Conservation (phyloP, 2,888 invertebrate genomes). For the Noctua janthina region DNA sequence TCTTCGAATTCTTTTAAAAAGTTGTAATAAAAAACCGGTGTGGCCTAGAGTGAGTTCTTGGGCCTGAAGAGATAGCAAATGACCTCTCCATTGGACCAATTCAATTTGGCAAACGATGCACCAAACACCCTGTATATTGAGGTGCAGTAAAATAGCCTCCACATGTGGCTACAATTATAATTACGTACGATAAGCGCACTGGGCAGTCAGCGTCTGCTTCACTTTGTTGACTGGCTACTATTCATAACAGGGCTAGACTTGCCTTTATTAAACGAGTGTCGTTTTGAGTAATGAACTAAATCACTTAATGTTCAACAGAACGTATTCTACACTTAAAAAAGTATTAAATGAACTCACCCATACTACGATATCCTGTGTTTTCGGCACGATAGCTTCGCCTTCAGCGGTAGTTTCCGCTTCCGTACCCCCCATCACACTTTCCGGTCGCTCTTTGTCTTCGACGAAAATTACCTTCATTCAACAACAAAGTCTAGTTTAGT, state of each 20-base stretch:
- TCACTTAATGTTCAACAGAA: not conserved
- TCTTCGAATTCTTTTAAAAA: no score
- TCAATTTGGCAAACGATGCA: no score
- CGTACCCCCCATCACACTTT: conserved; percentile 82
- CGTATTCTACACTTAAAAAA: not conserved
- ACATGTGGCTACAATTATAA: not conserved
- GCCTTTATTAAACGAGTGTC: not conserved
- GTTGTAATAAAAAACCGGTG: no score
- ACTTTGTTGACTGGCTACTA: not conserved
- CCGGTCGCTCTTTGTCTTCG: conserved; percentile 86
- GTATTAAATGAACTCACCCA: conserved; percentile 76
- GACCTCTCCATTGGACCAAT: no score
- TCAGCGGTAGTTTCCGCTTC: conserved; percentile 73
- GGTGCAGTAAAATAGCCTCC: conserved; percentile 5
- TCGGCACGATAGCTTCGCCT: conserved; percentile 62
- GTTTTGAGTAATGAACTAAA: not conserved
- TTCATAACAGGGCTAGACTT: not conserved
- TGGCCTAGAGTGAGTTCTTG: no score
- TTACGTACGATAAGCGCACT: conserved; percentile 7
- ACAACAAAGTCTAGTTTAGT: conserved; percentile 28
- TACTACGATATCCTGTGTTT: conserved; percentile 77
- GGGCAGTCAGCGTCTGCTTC: not conserved
- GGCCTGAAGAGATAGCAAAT: no score
- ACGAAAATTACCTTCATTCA: conserved; percentile 86
- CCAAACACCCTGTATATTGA: not conserved